Evolutionary conservation across 1,140 invertebrate genomes (phyloP).

Genomic region (Eueides isabella): DNA sequence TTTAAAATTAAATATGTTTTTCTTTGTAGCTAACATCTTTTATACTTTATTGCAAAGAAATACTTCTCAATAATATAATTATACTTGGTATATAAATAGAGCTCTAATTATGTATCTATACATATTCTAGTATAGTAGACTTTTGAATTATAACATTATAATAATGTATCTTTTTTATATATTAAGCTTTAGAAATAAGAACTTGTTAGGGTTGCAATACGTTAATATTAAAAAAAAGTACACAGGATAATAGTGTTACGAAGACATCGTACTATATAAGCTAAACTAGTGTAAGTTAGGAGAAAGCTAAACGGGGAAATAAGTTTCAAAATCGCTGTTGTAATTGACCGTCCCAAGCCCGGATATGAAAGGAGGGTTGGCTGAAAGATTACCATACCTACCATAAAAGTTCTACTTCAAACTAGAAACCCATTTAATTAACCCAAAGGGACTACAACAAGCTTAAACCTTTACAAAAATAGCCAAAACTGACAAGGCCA

Average conservation of each 20-base stretch:
- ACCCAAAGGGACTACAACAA: not conserved
- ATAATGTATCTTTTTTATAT: not conserved
- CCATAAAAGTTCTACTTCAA: conserved; percentile 8
- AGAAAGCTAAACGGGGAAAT: not conserved
- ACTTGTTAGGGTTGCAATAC: not conserved
- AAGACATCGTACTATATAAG: not conserved
- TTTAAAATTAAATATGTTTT: not conserved
- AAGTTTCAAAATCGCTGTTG: conserved; percentile 2
- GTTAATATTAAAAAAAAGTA: not conserved
- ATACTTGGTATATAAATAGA: not conserved
- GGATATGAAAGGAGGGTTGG: conserved; percentile 16
- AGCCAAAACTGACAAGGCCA: not conserved
- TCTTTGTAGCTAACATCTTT: not conserved
- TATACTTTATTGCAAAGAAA: not conserved
- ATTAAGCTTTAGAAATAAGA: not conserved
- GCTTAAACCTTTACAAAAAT: not conserved
- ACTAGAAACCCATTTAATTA: conserved; percentile 3
- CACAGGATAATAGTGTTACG: not conserved
- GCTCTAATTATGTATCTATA: not conserved
- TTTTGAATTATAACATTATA: not conserved
- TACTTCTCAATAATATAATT: not conserved
- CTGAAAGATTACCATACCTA: conserved; percentile 16
- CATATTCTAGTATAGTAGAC: not conserved
- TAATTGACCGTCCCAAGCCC: conserved; percentile 16
- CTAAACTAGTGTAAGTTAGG: no score